These are phyloP conservation scores for Corynorhinus townsendii DNA, from an alignment of 2,113 vertebrate genomes.

Conservation along the genomic window DNA sequence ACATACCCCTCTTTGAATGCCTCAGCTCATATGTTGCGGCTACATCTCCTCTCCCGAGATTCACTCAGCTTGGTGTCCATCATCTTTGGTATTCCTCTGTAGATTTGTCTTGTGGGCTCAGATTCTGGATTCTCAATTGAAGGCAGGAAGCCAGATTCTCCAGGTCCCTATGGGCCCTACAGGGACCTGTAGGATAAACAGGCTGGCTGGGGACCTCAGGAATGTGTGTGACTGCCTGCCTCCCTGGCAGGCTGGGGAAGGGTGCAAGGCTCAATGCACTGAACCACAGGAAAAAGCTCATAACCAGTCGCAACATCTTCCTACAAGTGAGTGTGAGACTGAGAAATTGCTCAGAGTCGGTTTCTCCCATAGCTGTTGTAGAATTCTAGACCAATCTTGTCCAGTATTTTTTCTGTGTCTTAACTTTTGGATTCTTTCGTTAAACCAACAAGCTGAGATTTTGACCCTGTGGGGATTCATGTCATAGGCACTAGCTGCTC, in stretches of 20 bases:
- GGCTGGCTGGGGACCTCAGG: neutral
- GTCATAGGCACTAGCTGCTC: conserved; percentile 16
- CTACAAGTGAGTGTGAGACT: neutral
- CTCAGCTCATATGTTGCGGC: neutral
- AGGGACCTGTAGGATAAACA: neutral
- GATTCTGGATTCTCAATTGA: conserved; percentile 14
- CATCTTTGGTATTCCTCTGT: neutral
- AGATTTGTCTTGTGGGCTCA: neutral
- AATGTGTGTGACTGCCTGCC: neutral
- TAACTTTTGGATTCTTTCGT: conserved; percentile 29
- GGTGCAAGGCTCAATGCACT: neutral
- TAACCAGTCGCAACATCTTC: neutral
- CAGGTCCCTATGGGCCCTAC: neutral
- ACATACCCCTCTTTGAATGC: neutral
- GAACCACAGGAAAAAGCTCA: neutral
- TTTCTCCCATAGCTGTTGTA: conserved; percentile 15
- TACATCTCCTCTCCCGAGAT: neutral
- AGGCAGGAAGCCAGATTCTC: neutral
- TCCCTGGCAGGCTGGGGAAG: neutral
- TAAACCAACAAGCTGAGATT: conserved; percentile 42
- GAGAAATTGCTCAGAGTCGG: neutral
- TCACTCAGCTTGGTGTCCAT: neutral
- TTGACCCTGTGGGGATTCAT: neutral
- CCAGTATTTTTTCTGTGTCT: conserved; percentile 34
- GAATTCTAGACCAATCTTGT: conserved; percentile 34